Conservation (phyloP, 1,140 invertebrate genomes). For the Stegodyphus dumicola region DNA sequence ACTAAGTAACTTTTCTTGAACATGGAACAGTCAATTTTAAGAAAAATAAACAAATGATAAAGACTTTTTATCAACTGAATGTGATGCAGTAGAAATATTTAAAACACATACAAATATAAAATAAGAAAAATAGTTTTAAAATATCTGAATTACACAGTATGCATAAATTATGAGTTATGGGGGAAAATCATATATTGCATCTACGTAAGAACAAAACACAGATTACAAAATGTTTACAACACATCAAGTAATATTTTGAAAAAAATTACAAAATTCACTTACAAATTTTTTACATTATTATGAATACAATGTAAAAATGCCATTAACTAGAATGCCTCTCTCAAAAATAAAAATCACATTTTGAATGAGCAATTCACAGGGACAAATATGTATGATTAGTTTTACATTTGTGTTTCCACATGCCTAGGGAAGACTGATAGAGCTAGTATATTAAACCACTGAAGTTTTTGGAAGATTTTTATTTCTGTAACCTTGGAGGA, state of each 20-base stretch:
- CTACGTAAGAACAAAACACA: too few relatives aligned
- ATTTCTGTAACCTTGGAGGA: constrained; percentile 41
- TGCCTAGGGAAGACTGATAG: constrained; percentile 27
- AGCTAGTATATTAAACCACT: constrained; percentile 15
- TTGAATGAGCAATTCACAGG: constrained; percentile 27
- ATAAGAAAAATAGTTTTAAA: too few relatives aligned
- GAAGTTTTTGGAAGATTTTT: constrained; percentile 48
- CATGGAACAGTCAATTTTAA: too few relatives aligned
- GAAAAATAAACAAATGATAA: too few relatives aligned
- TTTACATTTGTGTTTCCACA: constrained; percentile 9
- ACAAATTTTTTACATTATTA: not conserved
- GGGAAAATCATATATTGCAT: too few relatives aligned
- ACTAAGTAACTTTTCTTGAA: not conserved
- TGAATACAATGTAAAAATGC: not conserved
- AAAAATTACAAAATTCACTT: not conserved
- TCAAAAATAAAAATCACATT: not conserved
- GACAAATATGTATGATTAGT: constrained; percentile 5
- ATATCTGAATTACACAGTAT: too few relatives aligned
- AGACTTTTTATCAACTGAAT: too few relatives aligned
- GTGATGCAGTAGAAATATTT: too few relatives aligned
- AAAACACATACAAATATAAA: too few relatives aligned
- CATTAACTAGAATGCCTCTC: not conserved
- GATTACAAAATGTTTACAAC: too few relatives aligned
- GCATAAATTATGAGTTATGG: too few relatives aligned
- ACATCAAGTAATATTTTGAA: not conserved